These are phyloP conservation scores for Haplochromis vanheusdeni DNA, from an alignment of 2,113 vertebrate genomes.

Conservation along the genomic window DNA sequence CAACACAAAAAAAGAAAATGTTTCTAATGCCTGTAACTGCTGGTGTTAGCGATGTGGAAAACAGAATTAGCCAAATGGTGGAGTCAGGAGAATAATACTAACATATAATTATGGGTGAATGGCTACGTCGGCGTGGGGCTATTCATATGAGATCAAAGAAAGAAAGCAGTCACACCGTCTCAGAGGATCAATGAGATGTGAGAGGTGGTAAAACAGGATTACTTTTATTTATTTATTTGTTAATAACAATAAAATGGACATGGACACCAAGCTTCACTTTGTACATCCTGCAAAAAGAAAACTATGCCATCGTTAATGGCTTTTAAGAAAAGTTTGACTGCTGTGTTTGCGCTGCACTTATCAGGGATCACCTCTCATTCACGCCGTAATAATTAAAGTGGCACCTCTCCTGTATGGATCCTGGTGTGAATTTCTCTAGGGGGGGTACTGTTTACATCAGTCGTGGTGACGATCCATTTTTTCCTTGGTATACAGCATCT, in stretches of 20 bases:
- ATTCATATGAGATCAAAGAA: not conserved
- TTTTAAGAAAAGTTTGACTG: not conserved
- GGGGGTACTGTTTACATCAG: not conserved
- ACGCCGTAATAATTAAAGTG: not conserved
- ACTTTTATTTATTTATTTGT: not conserved
- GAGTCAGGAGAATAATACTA: not conserved
- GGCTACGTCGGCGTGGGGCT: not conserved
- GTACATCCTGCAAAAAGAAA: not conserved
- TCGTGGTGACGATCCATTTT: rapidly evolving
- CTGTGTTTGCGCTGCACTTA: not conserved
- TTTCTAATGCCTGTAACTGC: not conserved
- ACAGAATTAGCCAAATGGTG: conserved; percentile 1
- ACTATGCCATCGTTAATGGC: not conserved
- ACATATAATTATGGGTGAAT: not conserved
- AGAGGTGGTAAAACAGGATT: not conserved
- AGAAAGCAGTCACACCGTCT: not conserved
- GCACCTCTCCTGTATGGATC: not conserved
- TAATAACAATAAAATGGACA: not conserved
- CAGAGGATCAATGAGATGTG: not conserved
- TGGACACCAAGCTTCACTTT: not conserved
- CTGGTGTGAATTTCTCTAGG: not conserved
- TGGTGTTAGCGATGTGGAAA: not conserved
- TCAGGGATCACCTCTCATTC: not conserved
- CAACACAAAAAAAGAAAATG: not conserved
- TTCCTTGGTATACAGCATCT: not conserved